Conservation (phyloP, 2,888 invertebrate species). For the Macrophya alboannulata region DNA sequence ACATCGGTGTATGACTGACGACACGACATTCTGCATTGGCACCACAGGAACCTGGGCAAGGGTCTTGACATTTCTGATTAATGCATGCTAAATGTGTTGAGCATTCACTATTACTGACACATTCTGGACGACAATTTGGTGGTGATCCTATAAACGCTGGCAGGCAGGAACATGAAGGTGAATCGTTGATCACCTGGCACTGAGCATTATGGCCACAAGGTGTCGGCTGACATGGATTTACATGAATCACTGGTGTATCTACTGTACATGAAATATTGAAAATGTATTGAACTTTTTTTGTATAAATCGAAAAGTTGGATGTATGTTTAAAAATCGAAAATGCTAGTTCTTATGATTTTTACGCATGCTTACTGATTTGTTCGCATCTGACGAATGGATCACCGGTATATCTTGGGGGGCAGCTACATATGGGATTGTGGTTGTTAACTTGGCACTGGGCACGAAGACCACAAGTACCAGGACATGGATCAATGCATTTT, state of each 20-base stretch:
- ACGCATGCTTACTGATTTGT: slow-evolving; percentile 71
- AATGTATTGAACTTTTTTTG: neutral
- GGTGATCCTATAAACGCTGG: slow-evolving; percentile 84
- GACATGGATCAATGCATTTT: slow-evolving; percentile 90
- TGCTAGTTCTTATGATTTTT: neutral
- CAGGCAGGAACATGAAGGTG: slow-evolving; percentile 86
- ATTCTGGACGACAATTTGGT: slow-evolving; percentile 86
- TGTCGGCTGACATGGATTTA: slow-evolving; percentile 85
- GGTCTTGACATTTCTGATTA: slow-evolving; percentile 87
- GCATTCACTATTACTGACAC: slow-evolving; percentile 87
- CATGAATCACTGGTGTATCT: slow-evolving; percentile 78
- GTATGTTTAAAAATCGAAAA: neutral
- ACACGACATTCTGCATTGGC: slow-evolving; percentile 88
- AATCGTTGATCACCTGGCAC: slow-evolving; percentile 84
- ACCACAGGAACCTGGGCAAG: slow-evolving; percentile 87
- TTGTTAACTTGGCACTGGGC: slow-evolving; percentile 89
- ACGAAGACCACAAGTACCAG: slow-evolving; percentile 87
- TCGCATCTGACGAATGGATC: slow-evolving; percentile 88
- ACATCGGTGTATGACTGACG: slow-evolving; percentile 88
- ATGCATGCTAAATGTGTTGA: slow-evolving; percentile 85
- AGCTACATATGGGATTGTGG: slow-evolving; percentile 89
- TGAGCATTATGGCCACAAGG: slow-evolving; percentile 86
- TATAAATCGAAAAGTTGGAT: neutral
- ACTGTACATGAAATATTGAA: slow-evolving; percentile 73
- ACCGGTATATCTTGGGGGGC: slow-evolving; percentile 84